Conservation (phyloP, 2,797 vertebrate species). For the Sebastes oblongus region DNA sequence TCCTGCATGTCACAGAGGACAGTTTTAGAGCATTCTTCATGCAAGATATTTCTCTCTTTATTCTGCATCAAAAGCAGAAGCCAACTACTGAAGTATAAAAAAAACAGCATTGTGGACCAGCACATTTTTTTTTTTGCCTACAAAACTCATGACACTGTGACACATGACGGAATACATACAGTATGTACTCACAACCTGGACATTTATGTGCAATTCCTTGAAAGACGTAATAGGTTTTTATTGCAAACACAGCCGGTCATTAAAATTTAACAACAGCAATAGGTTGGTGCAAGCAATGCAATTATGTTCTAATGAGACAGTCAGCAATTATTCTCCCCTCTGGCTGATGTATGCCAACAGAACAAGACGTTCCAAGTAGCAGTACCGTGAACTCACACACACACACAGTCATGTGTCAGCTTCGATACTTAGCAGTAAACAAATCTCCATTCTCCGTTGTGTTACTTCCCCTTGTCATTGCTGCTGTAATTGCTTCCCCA, state of each 20-base stretch:
- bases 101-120: not conserved
- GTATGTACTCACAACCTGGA: not conserved
- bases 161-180: not conserved
- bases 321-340: constrained; percentile 30
- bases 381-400: not conserved
- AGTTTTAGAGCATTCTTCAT: not conserved
- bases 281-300: constrained; percentile 7
- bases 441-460: not conserved
- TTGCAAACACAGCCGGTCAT: constrained; percentile 24
- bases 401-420: not conserved
- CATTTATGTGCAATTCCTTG: not conserved
- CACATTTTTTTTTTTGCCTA: not conserved
- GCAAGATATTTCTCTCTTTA: not conserved
- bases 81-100: not conserved
- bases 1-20: not conserved
- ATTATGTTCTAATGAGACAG: constrained; percentile 41
- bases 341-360: constrained; percentile 10
- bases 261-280: constrained; percentile 45
- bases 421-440: not conserved
- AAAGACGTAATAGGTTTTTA: not conserved
- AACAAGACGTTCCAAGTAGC: not conserved
- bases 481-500: not conserved
- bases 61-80: not conserved
- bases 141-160: not conserved
- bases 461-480: not conserved